These are phyloP conservation scores for Stenchaetothrips biformis DNA, from an alignment of 2,888 invertebrate genomes.

Conservation along the genomic window DNA sequence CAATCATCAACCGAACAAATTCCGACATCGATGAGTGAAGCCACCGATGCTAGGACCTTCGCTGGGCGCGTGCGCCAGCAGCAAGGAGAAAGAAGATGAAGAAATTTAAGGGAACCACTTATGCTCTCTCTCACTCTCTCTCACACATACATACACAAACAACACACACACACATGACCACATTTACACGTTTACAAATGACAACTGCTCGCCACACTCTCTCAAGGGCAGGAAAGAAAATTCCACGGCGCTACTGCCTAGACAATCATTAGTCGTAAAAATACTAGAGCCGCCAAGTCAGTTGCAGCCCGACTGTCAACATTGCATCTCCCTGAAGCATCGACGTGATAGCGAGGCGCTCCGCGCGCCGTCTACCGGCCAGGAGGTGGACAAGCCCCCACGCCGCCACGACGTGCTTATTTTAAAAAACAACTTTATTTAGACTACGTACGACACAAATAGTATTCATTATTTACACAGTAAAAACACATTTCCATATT, in stretches of 20 bases:
- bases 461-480: constrained; percentile 22
- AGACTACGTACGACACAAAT: constrained; percentile 19
- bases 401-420: background rate
- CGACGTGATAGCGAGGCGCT: background rate
- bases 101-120: background rate
- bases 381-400: constrained; percentile 1
- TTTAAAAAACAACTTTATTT: constrained; percentile 22
- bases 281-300: background rate
- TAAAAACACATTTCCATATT: constrained; percentile 22
- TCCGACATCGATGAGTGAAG: background rate
- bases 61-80: background rate
- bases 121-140: background rate
- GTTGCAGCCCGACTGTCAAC: background rate
- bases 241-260: background rate
- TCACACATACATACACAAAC: background rate
- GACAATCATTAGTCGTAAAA: constrained; percentile 4
- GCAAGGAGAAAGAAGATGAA: constrained; percentile 4
- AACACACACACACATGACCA: background rate
- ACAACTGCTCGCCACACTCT: background rate
- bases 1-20: constrained; percentile 11
- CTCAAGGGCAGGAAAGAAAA: constrained; percentile 3
- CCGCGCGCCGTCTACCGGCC: background rate
- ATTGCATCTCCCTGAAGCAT: background rate
- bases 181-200: constrained; percentile 3
- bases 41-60: background rate